Conservation (phyloP, 2,888 invertebrate species). For the Fragum sueziense region DNA sequence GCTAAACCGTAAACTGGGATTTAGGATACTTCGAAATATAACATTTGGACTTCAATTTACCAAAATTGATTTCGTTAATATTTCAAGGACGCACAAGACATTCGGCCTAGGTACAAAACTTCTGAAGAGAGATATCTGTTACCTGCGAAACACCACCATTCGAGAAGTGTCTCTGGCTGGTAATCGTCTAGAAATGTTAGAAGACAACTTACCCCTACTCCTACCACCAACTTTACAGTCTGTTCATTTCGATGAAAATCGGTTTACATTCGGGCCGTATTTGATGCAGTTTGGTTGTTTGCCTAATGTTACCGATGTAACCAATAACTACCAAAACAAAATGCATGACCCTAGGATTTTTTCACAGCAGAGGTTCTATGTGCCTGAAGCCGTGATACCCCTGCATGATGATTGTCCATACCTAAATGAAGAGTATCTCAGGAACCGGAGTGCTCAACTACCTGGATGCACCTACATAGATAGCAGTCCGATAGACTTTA, state of each 20-base stretch:
- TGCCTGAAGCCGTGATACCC: not conserved
- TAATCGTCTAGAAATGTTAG: conserved; percentile 34
- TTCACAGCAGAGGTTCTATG: not conserved
- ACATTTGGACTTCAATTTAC: conserved; percentile 49
- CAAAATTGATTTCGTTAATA: conserved; percentile 33
- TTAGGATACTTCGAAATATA: conserved; percentile 30
- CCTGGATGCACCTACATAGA: not conserved
- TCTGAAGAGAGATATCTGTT: conserved; percentile 36
- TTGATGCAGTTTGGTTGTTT: conserved; percentile 34
- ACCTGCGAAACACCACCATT: conserved; percentile 43
- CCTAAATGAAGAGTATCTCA: conserved; percentile 3
- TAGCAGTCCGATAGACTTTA: not conserved
- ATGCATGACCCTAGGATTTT: not conserved
- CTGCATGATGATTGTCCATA: conserved; percentile 13
- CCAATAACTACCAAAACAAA: not conserved
- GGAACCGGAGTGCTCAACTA: not conserved
- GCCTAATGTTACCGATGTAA: not conserved
- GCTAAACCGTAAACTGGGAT: conserved; percentile 38
- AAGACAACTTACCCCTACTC: conserved; percentile 16
- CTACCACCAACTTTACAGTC: conserved; percentile 27
- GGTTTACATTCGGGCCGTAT: conserved; percentile 44
- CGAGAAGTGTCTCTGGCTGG: conserved; percentile 27
- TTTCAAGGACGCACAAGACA: conserved; percentile 31
- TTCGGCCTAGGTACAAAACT: conserved; percentile 39
- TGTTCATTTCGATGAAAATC: conserved; percentile 31